Percentiles rank a stretch among this genome's conserved stretches.
phyloP scores from a whole-genome alignment of 1,140 invertebrate genomes.

The Zaprionus ghesquierei region DNA sequence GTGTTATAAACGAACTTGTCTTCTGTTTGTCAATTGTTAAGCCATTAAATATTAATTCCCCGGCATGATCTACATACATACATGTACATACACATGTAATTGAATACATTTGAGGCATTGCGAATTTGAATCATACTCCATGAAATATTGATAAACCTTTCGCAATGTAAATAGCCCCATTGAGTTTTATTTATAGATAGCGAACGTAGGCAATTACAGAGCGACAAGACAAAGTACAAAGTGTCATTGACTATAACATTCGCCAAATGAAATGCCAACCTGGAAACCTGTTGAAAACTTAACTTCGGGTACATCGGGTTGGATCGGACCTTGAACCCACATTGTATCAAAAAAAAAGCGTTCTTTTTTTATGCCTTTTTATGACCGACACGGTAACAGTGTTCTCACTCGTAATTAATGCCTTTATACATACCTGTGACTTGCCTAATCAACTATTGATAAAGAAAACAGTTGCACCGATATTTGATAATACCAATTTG shows the following conservation, averaged over 20 bases:
- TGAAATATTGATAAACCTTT: slow-evolving; percentile 29
- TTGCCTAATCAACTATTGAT: slow-evolving; percentile 31
- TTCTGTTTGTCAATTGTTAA: slow-evolving; percentile 11
- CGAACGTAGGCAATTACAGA: slow-evolving; percentile 12
- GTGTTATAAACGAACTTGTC: slow-evolving; percentile 2
- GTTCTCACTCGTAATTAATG: slow-evolving; percentile 28
- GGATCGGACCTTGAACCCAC: slow-evolving; percentile 31
- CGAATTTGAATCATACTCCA: slow-evolving; percentile 8
- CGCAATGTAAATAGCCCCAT: slow-evolving; percentile 7
- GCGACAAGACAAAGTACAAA: slow-evolving; percentile 52
- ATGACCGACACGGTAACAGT: slow-evolving; percentile 30
- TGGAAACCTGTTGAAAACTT: slow-evolving; percentile 51
- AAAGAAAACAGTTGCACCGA: slow-evolving; percentile 37
- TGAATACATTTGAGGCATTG: neutral
- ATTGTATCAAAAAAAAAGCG: slow-evolving; percentile 34
- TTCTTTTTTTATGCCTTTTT: slow-evolving; percentile 17
- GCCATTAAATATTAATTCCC: slow-evolving; percentile 4
- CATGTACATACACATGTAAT: neutral
- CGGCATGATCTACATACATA: too few relatives aligned
- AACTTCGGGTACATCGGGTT: slow-evolving; percentile 12
- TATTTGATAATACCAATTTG: slow-evolving; percentile 31
- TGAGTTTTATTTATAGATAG: slow-evolving; percentile 42
- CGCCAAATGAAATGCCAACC: slow-evolving; percentile 31
- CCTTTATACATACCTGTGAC: slow-evolving; percentile 17
- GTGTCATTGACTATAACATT: slow-evolving; percentile 46